Evolutionary conservation across 2,113 vertebrate species (phyloP).

Genomic region (Cephalophus harveyi): DNA sequence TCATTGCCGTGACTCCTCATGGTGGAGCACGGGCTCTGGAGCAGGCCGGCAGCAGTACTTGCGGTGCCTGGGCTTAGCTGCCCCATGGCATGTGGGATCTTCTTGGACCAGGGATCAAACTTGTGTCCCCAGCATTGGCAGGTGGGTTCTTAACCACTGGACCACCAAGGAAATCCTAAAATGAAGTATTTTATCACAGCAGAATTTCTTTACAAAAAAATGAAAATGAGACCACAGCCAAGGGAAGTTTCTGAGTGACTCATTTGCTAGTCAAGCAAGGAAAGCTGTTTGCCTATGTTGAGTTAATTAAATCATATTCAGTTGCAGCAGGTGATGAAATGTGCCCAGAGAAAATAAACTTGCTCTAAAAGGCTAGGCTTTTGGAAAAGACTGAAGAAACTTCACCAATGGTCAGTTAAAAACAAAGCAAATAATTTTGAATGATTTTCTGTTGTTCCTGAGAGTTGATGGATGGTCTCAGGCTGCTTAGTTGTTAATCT

Average conservation of each 20-base stretch:
- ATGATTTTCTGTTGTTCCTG: background rate
- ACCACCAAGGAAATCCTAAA: background rate
- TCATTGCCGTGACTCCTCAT: background rate
- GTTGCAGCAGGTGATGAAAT: background rate
- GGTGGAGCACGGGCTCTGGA: background rate
- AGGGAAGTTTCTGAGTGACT: background rate
- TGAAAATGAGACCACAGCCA: background rate
- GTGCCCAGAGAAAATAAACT: background rate
- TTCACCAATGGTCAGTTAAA: background rate
- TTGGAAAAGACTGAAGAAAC: background rate
- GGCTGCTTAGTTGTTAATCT: background rate
- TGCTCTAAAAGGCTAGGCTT: background rate
- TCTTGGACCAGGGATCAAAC: background rate
- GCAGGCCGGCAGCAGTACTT: background rate
- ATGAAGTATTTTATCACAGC: background rate
- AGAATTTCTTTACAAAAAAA: background rate
- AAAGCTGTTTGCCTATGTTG: background rate
- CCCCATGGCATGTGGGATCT: background rate
- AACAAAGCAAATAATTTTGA: background rate
- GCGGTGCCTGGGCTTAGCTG: background rate
- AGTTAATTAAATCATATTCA: background rate
- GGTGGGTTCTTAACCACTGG: background rate
- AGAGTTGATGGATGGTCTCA: background rate
- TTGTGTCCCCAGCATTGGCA: background rate
- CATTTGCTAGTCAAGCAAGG: background rate